Percentiles rank a stretch among this genome's conserved stretches.
Conservation (phyloP, 2,113 vertebrate genomes). For the Eira barbara region DNA sequence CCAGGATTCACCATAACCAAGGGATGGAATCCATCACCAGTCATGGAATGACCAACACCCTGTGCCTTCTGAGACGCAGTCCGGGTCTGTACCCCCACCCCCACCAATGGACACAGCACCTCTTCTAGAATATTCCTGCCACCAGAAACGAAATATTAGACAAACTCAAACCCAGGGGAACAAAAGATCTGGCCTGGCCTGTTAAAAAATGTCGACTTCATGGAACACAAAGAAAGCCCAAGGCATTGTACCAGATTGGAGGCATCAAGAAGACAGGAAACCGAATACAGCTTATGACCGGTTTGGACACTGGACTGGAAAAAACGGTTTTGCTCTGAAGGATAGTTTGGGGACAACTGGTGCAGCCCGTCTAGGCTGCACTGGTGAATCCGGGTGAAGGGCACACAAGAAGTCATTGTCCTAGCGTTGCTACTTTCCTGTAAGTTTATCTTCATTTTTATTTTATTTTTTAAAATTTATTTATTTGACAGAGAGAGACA, state of each 20-base stretch:
- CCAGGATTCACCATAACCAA: not conserved
- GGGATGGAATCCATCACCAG: accelerated
- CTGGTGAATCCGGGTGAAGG: not conserved
- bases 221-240: not conserved
- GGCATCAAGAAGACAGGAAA: not conserved
- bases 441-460: not conserved
- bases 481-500: too few species aligned
- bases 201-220: not conserved
- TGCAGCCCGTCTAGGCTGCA: not conserved
- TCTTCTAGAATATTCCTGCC: not conserved
- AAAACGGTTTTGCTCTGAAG: not conserved
- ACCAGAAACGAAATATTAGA: not conserved
- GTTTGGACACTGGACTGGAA: not conserved
- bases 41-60: accelerated
- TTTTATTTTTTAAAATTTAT: too few species aligned
- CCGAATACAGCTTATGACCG: not conserved
- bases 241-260: not conserved
- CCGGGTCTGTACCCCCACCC: not conserved
- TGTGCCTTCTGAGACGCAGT: accelerated
- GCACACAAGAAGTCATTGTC: not conserved
- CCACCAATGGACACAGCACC: not conserved
- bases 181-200: not conserved
- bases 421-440: not conserved
- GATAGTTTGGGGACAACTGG: not conserved
- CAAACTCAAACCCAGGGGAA: not conserved